phyloP scores from a whole-genome alignment of 1,140 invertebrate species.

The Bradysia coprophila region DNA sequence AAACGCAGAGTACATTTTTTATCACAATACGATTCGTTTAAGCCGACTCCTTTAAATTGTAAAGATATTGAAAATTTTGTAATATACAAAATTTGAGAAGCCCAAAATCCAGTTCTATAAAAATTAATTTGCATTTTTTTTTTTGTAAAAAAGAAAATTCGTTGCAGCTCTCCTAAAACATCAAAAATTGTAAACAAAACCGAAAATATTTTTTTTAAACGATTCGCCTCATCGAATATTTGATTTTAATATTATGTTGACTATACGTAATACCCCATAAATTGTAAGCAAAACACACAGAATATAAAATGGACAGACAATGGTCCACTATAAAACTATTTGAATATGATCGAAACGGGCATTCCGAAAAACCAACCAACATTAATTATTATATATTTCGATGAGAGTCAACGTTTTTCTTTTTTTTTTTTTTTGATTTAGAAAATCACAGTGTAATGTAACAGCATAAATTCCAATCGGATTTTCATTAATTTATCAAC shows the following conservation, averaged over 20 bases:
- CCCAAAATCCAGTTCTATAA: background rate
- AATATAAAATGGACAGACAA: background rate
- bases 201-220: no score
- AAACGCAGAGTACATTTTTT: background rate
- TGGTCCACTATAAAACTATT: background rate
- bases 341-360: background rate
- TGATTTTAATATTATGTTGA: no score
- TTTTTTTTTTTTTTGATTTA: no score
- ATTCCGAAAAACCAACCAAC: background rate
- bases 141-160: background rate
- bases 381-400: no score
- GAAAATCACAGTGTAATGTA: no score
- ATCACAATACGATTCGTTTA: background rate
- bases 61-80: background rate
- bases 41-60: background rate
- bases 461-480: no score
- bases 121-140: no score
- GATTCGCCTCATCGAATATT: no score
- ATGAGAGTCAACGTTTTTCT: no score
- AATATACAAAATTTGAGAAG: background rate
- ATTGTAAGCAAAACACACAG: no score
- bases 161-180: background rate
- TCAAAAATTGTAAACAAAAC: background rate
- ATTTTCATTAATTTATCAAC: no score
- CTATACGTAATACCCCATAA: no score